phyloP scores from a whole-genome alignment of 2,797 vertebrate species.

The Darevskia nairensis region DNA sequence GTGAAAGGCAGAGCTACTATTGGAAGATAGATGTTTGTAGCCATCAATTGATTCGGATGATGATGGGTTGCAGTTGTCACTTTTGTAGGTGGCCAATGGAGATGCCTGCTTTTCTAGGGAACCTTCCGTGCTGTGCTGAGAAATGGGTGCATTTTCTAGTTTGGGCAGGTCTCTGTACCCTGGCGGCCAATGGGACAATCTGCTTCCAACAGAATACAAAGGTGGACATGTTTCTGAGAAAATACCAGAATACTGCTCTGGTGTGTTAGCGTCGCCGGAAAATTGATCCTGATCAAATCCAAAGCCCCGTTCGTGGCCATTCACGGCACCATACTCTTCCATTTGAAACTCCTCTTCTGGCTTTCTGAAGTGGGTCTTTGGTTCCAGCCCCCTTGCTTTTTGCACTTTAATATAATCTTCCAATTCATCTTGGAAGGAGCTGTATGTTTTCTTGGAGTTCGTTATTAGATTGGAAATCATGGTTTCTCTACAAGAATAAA shows the following conservation, averaged over 20 bases:
- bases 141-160: slow-evolving; percentile 33
- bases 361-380: slow-evolving; percentile 75
- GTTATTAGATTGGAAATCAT: slow-evolving; percentile 77
- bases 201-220: slow-evolving; percentile 48
- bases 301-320: slow-evolving; percentile 7
- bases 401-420: slow-evolving; percentile 86
- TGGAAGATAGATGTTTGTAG: slow-evolving; percentile 33
- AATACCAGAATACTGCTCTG: slow-evolving; percentile 46
- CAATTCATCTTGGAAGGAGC: slow-evolving; percentile 87
- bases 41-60: slow-evolving; percentile 47
- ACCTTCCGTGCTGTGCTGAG: slow-evolving; percentile 17
- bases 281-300: slow-evolving; percentile 43
- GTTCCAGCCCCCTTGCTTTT: slow-evolving; percentile 81
- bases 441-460: slow-evolving; percentile 81
- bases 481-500: slow-evolving; percentile 80
- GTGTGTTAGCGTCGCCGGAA: slow-evolving; percentile 41
- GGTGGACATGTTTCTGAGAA: slow-evolving; percentile 39
- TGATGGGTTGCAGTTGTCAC: slow-evolving; percentile 31
- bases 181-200: slow-evolving; percentile 31
- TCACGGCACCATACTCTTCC: slow-evolving; percentile 33
- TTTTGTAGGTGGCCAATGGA: slow-evolving; percentile 43
- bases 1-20: slow-evolving; percentile 43
- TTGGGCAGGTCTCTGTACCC: slow-evolving; percentile 31
- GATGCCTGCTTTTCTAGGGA: slow-evolving; percentile 45
- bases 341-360: slow-evolving; percentile 65